Conservation (phyloP, 2,888 invertebrate species). For the Microchrysa polita region DNA sequence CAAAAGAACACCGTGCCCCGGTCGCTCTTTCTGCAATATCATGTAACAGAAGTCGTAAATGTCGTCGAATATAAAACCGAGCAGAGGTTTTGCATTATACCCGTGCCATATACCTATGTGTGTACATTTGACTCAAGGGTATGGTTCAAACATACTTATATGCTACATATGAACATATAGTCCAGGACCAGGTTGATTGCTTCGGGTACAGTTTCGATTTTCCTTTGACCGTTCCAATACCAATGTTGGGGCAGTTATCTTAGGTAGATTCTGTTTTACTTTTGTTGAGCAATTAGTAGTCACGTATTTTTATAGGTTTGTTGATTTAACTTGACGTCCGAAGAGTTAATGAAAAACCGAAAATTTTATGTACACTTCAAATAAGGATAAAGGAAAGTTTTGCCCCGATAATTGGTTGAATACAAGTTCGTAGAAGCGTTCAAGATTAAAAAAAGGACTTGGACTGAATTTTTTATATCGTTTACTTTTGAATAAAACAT, state of each 20-base stretch:
- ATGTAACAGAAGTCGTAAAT: slow-evolving; percentile 34
- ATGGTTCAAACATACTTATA: neutral
- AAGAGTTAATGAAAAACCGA: slow-evolving; percentile 17
- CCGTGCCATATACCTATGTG: neutral
- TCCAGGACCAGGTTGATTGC: slow-evolving; percentile 6
- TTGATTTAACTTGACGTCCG: slow-evolving; percentile 20
- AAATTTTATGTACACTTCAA: neutral
- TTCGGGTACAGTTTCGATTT: neutral
- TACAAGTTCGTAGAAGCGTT: no score
- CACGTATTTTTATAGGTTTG: slow-evolving; percentile 38
- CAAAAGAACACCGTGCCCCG: slow-evolving; percentile 16
- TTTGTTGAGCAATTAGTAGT: slow-evolving; percentile 42
- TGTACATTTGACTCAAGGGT: slow-evolving; percentile 7
- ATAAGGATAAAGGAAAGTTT: neutral
- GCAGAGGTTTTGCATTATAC: slow-evolving; percentile 30
- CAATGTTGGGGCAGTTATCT: neutral
- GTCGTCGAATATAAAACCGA: slow-evolving; percentile 38
- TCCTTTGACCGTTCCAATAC: neutral
- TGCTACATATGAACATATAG: neutral
- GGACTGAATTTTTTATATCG: no score
- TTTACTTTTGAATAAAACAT: no score
- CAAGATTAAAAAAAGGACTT: no score
- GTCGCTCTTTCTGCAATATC: neutral
- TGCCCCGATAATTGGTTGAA: neutral
- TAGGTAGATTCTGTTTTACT: slow-evolving; percentile 25